phyloP scores from a whole-genome alignment of 2,113 vertebrate genomes.

The Megaptera novaeangliae region DNA sequence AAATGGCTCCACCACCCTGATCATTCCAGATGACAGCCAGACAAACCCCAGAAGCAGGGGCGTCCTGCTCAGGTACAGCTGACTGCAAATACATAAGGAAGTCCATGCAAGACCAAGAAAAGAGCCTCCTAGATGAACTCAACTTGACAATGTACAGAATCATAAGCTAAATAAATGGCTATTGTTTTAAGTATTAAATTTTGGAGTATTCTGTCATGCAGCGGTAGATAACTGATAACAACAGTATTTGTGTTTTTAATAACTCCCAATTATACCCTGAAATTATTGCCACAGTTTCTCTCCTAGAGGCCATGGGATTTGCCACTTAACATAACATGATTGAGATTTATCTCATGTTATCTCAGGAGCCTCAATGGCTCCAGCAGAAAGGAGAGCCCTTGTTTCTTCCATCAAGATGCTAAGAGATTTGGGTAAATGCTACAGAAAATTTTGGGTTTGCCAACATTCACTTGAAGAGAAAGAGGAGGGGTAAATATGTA shows the following conservation, averaged over 20 bases:
- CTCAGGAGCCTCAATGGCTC: background rate
- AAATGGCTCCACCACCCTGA: background rate
- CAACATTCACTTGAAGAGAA: background rate
- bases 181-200: background rate
- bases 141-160: background rate
- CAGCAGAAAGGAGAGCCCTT: background rate
- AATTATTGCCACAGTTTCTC: background rate
- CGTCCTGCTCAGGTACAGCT: background rate
- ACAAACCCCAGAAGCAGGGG: background rate
- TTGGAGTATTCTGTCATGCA: background rate
- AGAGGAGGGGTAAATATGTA: background rate
- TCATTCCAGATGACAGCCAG: background rate
- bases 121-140: background rate
- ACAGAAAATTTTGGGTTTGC: background rate
- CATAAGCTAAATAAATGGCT: background rate
- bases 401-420: background rate
- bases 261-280: background rate
- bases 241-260: background rate
- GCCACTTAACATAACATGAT: background rate
- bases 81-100: background rate
- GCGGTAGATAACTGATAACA: background rate
- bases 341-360: slow-evolving; percentile 2
- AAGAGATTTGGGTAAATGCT: background rate
- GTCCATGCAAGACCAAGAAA: background rate
- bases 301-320: background rate